Evolutionary conservation across 2,113 vertebrate genomes (phyloP).

Genomic region (Stercorarius parasiticus): DNA sequence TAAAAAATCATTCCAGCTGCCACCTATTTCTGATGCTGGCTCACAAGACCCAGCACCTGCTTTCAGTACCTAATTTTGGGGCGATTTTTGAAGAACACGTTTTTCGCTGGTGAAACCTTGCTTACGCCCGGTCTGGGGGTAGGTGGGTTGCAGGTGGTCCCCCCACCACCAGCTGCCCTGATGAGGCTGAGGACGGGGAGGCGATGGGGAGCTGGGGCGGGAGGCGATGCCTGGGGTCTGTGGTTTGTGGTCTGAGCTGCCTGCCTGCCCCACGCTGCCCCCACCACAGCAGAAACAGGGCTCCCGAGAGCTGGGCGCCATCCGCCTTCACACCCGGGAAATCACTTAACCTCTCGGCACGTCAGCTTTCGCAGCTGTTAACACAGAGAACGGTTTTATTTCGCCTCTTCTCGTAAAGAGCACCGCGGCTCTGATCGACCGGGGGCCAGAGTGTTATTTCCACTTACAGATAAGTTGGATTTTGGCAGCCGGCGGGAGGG

Average conservation of each 20-base stretch:
- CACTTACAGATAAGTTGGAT: slow-evolving; percentile 21
- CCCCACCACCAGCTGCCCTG: not conserved
- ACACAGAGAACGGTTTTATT: not conserved
- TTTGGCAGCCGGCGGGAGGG: slow-evolving; percentile 2
- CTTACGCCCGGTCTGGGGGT: not conserved
- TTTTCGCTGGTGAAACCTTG: not conserved
- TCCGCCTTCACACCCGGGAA: not conserved
- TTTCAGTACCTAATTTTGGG: not conserved
- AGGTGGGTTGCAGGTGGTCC: not conserved
- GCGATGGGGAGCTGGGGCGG: not conserved
- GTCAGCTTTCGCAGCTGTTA: not conserved
- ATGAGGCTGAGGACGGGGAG: not conserved
- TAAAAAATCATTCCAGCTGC: slow-evolving; percentile 12
- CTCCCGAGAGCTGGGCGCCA: not conserved
- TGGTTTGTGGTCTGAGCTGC: not conserved
- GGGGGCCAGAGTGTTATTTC: not conserved
- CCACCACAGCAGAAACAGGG: not conserved
- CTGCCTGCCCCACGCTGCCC: accelerated
- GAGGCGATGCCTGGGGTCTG: not conserved
- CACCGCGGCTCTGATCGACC: not conserved
- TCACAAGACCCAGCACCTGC: not conserved
- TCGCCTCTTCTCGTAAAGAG: not conserved
- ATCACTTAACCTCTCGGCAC: slow-evolving; percentile 39
- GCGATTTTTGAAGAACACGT: not conserved
- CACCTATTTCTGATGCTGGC: not conserved